These are phyloP conservation scores for Platyrinchus mystaceus DNA, from an alignment of 2,797 vertebrate species.

Conservation along the genomic window DNA sequence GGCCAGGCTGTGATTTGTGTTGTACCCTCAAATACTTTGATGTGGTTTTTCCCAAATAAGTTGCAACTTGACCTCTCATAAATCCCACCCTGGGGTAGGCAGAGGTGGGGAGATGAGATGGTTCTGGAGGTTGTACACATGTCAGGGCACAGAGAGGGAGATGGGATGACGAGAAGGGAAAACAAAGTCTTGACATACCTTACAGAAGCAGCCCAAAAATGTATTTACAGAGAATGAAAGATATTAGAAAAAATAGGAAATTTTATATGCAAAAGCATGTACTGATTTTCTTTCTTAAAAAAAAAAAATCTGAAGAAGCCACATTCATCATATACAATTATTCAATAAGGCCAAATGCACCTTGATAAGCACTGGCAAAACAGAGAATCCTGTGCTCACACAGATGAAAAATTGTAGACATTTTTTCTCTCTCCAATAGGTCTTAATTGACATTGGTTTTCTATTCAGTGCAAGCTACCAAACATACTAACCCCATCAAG, in stretches of 20 bases:
- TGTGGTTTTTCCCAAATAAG: not conserved
- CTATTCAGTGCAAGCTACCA: not conserved
- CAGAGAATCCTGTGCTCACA: rapidly evolving
- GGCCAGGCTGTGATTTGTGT: not conserved
- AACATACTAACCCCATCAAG: not conserved
- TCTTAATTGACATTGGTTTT: not conserved
- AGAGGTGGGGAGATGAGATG: not conserved
- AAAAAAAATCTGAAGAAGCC: not conserved
- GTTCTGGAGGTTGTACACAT: not conserved
- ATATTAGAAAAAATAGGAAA: not conserved
- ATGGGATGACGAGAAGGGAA: not conserved
- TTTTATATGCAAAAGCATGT: not conserved
- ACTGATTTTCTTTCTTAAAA: not conserved
- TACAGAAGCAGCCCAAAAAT: not conserved
- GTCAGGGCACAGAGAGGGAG: not conserved
- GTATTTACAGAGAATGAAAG: not conserved
- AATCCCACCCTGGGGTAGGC: not conserved
- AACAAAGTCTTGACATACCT: not conserved
- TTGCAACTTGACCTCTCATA: not conserved
- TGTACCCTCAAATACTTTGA: not conserved
- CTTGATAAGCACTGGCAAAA: not conserved
- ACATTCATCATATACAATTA: not conserved
- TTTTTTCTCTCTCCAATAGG: not conserved
- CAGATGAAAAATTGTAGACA: not conserved
- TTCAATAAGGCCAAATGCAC: not conserved